These are phyloP conservation scores for Enteromius unitaeniatus DNA, from an alignment of 2,797 vertebrate genomes.

Conservation along the genomic window DNA sequence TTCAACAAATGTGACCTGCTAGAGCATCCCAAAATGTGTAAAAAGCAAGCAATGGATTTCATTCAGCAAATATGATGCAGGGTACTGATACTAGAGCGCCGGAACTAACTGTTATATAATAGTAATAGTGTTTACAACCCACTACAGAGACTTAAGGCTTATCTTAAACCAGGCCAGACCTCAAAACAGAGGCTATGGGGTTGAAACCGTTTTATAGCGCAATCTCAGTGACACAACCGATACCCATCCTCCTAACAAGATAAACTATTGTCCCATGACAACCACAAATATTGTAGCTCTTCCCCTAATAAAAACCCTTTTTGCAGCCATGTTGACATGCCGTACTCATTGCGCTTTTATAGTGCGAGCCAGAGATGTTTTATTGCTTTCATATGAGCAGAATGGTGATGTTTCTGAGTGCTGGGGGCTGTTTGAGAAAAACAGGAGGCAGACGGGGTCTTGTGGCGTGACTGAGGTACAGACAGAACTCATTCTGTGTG, in stretches of 20 bases:
- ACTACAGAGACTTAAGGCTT: conserved; percentile 51
- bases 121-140: conserved; percentile 36
- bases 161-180: neutral
- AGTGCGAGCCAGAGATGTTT: conserved; percentile 40
- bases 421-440: conserved; percentile 63
- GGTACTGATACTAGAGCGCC: neutral
- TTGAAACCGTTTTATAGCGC: neutral
- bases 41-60: neutral
- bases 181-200: conserved; percentile 17
- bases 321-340: conserved; percentile 27
- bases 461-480: conserved; percentile 50
- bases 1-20: neutral
- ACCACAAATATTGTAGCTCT: conserved; percentile 28
- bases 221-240: conserved; percentile 2
- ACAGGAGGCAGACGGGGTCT: conserved; percentile 56
- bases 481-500: conserved; percentile 44
- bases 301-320: conserved; percentile 14
- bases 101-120: conserved; percentile 7
- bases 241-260: conserved; percentile 41
- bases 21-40: neutral
- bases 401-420: conserved; percentile 66
- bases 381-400: conserved; percentile 68
- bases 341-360: conserved; percentile 24
- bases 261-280: conserved; percentile 40
- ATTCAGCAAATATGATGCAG: neutral